Evolutionary conservation across 2,797 vertebrate species (phyloP).

Genomic region (Enoplosus armatus): DNA sequence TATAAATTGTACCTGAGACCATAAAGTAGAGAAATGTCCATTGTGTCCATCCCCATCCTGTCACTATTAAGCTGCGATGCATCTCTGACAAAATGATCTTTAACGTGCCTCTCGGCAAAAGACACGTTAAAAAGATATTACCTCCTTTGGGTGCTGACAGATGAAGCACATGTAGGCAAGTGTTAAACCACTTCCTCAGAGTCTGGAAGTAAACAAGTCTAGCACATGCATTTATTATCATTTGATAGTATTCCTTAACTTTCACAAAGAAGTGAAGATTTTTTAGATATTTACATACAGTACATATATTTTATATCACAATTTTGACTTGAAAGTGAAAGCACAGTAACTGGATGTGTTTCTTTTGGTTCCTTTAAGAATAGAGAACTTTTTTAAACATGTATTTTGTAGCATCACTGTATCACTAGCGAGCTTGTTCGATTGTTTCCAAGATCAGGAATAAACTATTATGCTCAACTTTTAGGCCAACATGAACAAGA

Average conservation of each 20-base stretch:
- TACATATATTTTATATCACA: too few relatives aligned
- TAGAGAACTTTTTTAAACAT: not conserved
- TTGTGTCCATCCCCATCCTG: not conserved
- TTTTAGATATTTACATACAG: too few relatives aligned
- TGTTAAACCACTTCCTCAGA: slow-evolving; percentile 12
- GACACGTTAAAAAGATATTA: too few relatives aligned
- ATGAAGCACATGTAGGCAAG: not conserved
- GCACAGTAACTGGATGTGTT: not conserved
- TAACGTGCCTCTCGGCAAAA: not conserved
- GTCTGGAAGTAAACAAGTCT: not conserved
- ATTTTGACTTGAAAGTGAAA: slow-evolving; percentile 2
- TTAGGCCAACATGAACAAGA: not conserved
- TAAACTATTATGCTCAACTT: not conserved
- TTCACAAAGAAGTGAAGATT: not conserved
- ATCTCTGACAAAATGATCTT: not conserved
- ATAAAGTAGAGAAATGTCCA: slow-evolving; percentile 32
- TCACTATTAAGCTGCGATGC: not conserved
- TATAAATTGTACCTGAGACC: slow-evolving; percentile 59
- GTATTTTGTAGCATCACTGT: too few relatives aligned
- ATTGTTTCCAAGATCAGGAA: not conserved
- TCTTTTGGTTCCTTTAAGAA: not conserved
- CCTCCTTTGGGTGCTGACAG: not conserved
- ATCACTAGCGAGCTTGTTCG: too few relatives aligned
- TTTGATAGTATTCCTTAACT: too few relatives aligned
- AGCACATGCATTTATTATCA: not conserved